These are phyloP conservation scores for Menidia menidia DNA, from an alignment of 2,797 vertebrate genomes.

Conservation along the genomic window DNA sequence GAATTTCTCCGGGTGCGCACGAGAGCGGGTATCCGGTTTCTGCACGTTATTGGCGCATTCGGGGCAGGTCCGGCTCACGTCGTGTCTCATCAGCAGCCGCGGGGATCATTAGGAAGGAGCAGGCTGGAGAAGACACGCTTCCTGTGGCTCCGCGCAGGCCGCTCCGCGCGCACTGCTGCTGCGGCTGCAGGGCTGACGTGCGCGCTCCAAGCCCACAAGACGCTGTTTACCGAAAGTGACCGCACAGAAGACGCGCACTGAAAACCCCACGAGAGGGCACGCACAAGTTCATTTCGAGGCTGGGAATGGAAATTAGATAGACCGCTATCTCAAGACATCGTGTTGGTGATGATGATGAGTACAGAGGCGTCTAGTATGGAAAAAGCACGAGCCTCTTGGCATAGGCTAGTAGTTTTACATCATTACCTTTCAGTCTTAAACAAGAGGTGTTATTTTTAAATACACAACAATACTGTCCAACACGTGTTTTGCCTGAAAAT, in stretches of 20 bases:
- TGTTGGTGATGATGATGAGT: neutral
- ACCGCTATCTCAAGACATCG: neutral
- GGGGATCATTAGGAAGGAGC: constrained; percentile 60
- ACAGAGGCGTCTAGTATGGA: neutral
- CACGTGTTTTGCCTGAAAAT: too few species aligned
- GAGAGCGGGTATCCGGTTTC: constrained; percentile 12
- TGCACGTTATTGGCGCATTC: constrained; percentile 59
- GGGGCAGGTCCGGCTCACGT: constrained; percentile 53
- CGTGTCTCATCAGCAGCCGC: constrained; percentile 64
- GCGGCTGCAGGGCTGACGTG: constrained; percentile 50
- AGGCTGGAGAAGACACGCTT: constrained; percentile 36
- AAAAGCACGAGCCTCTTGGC: neutral
- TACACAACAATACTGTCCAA: too few species aligned
- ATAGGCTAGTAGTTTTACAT: too few species aligned
- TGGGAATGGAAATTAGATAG: neutral
- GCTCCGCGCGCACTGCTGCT: constrained; percentile 25
- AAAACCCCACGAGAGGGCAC: constrained; percentile 7
- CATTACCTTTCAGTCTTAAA: too few species aligned
- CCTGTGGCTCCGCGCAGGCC: constrained; percentile 42
- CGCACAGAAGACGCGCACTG: constrained; percentile 14
- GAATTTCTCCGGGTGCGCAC: constrained; percentile 24
- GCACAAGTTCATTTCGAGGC: constrained; percentile 4
- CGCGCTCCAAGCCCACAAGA: constrained; percentile 42
- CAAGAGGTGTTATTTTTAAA: too few species aligned
- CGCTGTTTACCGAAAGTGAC: constrained; percentile 40